Evolutionary conservation across 2,888 invertebrate genomes (phyloP), one percentile per base, ranked within the genome.

Genomic region (Neoscelio sp.): DNA sequence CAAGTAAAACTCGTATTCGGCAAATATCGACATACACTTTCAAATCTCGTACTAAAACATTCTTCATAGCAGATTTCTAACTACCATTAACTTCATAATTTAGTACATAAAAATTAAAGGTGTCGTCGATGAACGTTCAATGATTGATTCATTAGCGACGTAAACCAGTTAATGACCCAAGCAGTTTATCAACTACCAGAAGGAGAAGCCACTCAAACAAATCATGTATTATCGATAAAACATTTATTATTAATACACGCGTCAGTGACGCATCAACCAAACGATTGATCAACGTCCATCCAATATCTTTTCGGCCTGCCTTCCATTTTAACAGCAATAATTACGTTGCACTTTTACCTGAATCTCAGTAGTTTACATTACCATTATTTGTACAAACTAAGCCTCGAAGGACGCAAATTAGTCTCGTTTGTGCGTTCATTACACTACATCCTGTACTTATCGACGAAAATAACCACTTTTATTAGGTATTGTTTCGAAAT

Each of bases 191-290:
- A 26, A 26, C 8, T 40, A 42, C 8, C 50, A 18, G 40, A 10
- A 42, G 58, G 48, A 58, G 56, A 58, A 70, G 70, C 62, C 58
- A 20, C 62, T 71, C 35, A 15, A 52, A 71, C 62, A 52, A 62
- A 64, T 73, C 58, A 73, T 73, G 48, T 23, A 46, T 64, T 73
- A 73, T 74, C 65, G 65, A 65, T 65, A 74, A 64, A 65, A 50
- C 50, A 62, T 65, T 74, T 65, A 74, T 74, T 74, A 65, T 58
- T 74, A 35, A 56, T 48, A 30, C 8, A 12, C 13, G 40, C 26
- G 60, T 62, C 44, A 23, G 12, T 58, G 70, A 35, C 17, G 40
- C 52, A 30, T 38, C 50, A 2, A 2, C 2, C 23, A 13, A 18
- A 33, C 50, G 38, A 70, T 70, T 48, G 20, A 70, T 70, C 58